A percentile compares a stretch with the other conserved stretches of the same genome.
Conservation (phyloP, 2,888 invertebrate genomes). For the Cheilosia pagana region DNA sequence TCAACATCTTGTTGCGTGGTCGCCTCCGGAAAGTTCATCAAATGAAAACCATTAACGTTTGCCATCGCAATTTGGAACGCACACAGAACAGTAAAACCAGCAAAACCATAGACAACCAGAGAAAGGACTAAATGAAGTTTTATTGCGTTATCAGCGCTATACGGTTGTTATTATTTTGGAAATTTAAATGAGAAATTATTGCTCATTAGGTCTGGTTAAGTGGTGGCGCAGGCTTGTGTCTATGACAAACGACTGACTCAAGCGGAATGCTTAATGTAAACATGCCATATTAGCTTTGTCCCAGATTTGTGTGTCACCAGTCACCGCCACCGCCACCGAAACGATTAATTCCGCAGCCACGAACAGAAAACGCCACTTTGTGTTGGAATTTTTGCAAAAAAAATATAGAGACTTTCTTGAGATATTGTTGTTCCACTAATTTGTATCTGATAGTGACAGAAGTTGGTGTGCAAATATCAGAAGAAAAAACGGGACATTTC, state of each 20-base stretch:
- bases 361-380: conserved; percentile 13
- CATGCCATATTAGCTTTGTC: conserved; percentile 19
- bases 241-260: conserved; percentile 57
- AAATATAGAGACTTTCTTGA: neutral
- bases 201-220: conserved; percentile 60
- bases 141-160: conserved; percentile 61
- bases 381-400: conserved; percentile 8
- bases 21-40: conserved; percentile 42
- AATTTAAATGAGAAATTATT: conserved; percentile 71
- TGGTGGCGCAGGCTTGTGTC: conserved; percentile 26
- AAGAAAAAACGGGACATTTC: neutral
- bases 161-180: conserved; percentile 55
- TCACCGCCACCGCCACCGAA: neutral
- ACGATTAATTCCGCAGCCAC: conserved; percentile 14
- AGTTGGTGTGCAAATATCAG: conserved; percentile 11
- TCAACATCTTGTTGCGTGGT: conserved; percentile 54
- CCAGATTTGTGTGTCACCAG: neutral
- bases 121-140: conserved; percentile 59
- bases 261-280: conserved; percentile 54
- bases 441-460: conserved; percentile 57
- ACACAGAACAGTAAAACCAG: too few relatives aligned
- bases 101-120: neutral
- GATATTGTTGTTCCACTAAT: conserved; percentile 25
- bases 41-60: conserved; percentile 59
- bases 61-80: neutral